Evolutionary conservation across 2,888 invertebrate species (phyloP).

Genomic region (Cosmia trapezina): DNA sequence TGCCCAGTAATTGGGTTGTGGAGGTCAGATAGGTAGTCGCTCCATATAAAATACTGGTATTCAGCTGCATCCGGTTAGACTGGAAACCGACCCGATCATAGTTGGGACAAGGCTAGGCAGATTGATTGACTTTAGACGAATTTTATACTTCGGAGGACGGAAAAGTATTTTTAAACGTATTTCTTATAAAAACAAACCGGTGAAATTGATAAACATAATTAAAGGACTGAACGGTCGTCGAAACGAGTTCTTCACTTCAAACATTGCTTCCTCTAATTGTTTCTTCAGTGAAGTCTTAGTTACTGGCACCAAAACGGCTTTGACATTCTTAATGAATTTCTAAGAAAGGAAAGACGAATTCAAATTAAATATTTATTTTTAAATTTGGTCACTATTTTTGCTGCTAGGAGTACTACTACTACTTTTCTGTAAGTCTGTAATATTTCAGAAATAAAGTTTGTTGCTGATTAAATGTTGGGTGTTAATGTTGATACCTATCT

Average conservation of each 20-base stretch:
- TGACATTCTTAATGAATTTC: constrained; percentile 53
- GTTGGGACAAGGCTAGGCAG: too few relatives aligned
- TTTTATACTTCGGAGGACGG: not conserved
- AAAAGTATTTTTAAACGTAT: constrained; percentile 20
- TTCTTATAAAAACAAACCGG: constrained; percentile 16
- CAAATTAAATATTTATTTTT: constrained; percentile 47
- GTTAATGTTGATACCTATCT: not conserved
- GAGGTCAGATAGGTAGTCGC: too few relatives aligned
- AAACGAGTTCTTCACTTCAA: constrained; percentile 45
- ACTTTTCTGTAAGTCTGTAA: too few relatives aligned
- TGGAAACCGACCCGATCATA: too few relatives aligned
- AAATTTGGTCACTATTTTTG: constrained; percentile 2
- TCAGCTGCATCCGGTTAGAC: too few relatives aligned
- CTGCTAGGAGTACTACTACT: too few relatives aligned
- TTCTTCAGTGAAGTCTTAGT: constrained; percentile 44
- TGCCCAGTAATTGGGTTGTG: too few relatives aligned
- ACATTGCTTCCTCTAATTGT: constrained; percentile 53
- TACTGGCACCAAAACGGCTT: constrained; percentile 38
- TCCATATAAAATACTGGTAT: too few relatives aligned
- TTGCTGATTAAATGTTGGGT: not conserved
- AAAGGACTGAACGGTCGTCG: constrained; percentile 26
- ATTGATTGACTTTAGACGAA: too few relatives aligned
- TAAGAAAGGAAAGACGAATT: constrained; percentile 28
- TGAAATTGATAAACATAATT: constrained; percentile 43
- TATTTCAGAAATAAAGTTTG: not conserved